Conservation (phyloP, 2,888 invertebrate species). For the Caenorhabditis doughertyi region DNA sequence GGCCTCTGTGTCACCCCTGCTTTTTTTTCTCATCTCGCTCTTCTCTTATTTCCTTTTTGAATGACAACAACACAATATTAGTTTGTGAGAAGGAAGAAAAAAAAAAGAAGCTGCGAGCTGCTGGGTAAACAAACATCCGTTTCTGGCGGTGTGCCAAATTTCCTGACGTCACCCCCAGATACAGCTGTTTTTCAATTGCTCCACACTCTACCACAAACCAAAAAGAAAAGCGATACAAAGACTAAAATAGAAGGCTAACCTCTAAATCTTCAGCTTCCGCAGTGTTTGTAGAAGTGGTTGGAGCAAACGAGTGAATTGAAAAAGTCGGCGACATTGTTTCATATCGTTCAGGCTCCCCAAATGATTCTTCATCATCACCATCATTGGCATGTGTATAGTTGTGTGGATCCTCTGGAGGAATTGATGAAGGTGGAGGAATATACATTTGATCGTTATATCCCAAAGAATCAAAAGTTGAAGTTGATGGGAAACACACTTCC, state of each 20-base stretch:
- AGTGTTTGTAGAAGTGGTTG: conserved; percentile 51
- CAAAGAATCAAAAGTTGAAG: conserved; percentile 29
- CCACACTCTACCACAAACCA: neutral
- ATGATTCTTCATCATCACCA: conserved; percentile 41
- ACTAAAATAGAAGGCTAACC: conserved; percentile 22
- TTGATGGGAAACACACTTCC: conserved; percentile 48
- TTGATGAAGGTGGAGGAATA: neutral
- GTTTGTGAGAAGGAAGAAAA: conserved; percentile 23
- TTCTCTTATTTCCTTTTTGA: conserved; percentile 32
- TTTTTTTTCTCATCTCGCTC: conserved; percentile 13
- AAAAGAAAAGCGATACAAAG: neutral
- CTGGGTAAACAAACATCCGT: conserved; percentile 43
- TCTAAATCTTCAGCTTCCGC: conserved; percentile 62
- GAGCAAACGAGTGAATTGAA: conserved; percentile 60
- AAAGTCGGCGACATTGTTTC: conserved; percentile 59
- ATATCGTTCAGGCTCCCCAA: conserved; percentile 44
- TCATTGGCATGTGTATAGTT: conserved; percentile 13
- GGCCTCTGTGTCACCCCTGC: conserved; percentile 1
- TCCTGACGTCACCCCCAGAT: conserved; percentile 10
- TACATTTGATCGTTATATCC: conserved; percentile 11
- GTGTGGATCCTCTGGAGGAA: conserved; percentile 22
- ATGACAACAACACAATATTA: conserved; percentile 60
- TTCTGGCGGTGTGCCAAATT: conserved; percentile 51
- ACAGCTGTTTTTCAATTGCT: neutral
- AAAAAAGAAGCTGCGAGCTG: conserved; percentile 7